A percentile compares a stretch with the other conserved stretches of the same genome.
phyloP scores from a whole-genome alignment of 1,140 invertebrate species.

The Battus philenor region DNA sequence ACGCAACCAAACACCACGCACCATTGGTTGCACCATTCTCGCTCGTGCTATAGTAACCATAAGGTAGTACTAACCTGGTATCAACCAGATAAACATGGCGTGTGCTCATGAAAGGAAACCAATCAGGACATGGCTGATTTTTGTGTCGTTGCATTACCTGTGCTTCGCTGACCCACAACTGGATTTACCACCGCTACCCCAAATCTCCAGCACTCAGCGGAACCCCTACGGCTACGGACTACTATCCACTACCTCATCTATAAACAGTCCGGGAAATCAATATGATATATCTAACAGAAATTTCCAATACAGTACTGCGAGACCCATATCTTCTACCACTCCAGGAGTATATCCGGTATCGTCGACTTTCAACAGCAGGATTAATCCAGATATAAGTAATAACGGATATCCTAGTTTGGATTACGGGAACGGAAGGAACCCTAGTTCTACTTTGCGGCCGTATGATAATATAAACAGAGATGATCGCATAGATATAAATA shows the following conservation, averaged over 20 bases:
- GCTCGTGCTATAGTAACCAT: conserved; percentile 10
- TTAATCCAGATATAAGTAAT: conserved; percentile 70
- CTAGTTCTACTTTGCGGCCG: conserved; percentile 53
- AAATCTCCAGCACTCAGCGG: conserved; percentile 55
- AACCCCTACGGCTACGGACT: conserved; percentile 50
- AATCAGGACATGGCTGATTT: conserved; percentile 33
- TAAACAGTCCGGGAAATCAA: conserved; percentile 48
- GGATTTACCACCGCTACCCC: conserved; percentile 75
- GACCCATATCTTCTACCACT: conserved; percentile 41
- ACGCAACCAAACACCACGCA: conserved; percentile 53
- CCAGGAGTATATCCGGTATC: conserved; percentile 57
- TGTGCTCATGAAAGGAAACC: conserved; percentile 36
- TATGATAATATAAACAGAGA: conserved; percentile 51
- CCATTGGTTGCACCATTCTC: conserved; percentile 37
- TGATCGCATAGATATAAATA: conserved; percentile 60
- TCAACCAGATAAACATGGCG: conserved; percentile 38
- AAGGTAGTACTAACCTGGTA: conserved; percentile 14
- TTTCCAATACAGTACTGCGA: conserved; percentile 51
- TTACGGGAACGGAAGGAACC: conserved; percentile 43
- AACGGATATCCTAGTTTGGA: conserved; percentile 61
- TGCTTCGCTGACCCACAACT: conserved; percentile 64
- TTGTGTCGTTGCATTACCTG: conserved; percentile 38
- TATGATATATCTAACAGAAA: conserved; percentile 51
- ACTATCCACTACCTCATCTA: conserved; percentile 54
- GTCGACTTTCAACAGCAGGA: conserved; percentile 46